Percentiles rank a stretch among this genome's conserved stretches.
phyloP scores from a whole-genome alignment of 2,888 invertebrate genomes.

The Xestia sexstrigata region DNA sequence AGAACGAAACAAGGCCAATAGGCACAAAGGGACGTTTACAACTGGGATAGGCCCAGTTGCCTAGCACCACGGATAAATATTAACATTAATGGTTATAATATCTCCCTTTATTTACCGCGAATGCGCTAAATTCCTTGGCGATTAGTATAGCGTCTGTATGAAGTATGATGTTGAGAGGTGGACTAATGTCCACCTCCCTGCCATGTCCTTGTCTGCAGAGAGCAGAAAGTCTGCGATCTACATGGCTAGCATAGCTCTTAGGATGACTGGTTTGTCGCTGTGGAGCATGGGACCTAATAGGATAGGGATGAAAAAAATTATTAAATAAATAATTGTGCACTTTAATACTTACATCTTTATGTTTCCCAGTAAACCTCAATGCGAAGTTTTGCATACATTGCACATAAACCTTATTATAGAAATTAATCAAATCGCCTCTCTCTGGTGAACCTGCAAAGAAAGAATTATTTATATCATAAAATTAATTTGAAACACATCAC shows the following conservation, averaged over 20 bases:
- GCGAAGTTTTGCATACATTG: constrained; percentile 95
- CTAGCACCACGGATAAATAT: no score
- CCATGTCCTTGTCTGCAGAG: no score
- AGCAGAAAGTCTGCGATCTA: neutral
- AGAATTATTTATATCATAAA: neutral
- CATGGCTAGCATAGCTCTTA: neutral
- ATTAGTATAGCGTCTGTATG: neutral
- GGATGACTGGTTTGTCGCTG: neutral
- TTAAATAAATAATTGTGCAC: neutral
- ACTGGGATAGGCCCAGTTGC: no score
- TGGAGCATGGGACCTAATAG: neutral
- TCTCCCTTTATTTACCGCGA: neutral
- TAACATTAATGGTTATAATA: no score
- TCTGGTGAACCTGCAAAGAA: constrained; percentile 85
- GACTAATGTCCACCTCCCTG: no score
- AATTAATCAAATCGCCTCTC: constrained; percentile 97
- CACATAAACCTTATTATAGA: constrained; percentile 98
- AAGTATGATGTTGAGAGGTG: neutral
- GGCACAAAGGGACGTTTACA: no score
- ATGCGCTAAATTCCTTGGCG: neutral
- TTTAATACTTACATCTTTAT: constrained; percentile 82
- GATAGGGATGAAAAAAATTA: neutral
- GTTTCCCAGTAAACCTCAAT: constrained; percentile 90
- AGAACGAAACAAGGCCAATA: no score
- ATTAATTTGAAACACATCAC: neutral